phyloP scores from a whole-genome alignment of 64 coral and sea anemone genomes.

The Catalaphyllia jardinei region DNA sequence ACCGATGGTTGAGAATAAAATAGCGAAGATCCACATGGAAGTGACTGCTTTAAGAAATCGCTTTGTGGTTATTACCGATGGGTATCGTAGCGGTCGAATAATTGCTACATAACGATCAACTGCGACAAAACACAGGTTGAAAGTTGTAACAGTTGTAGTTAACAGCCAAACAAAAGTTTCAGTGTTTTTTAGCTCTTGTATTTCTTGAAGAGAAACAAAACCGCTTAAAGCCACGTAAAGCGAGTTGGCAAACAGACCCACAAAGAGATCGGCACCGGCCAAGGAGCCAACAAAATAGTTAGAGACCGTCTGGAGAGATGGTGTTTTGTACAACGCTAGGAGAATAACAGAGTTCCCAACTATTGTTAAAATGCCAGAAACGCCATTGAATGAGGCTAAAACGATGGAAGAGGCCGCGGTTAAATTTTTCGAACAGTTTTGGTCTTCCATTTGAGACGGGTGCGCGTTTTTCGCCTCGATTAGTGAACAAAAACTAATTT shows the following conservation, averaged over 20 bases:
- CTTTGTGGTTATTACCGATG: not conserved
- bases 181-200: conserved; percentile 14
- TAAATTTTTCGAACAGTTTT: not conserved
- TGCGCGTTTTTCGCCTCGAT: not conserved
- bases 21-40: not conserved
- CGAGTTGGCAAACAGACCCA: conserved; percentile 28
- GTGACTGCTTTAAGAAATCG: not conserved
- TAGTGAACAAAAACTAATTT: not conserved
- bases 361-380: conserved; percentile 25
- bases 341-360: conserved; percentile 40
- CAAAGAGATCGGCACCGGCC: conserved; percentile 15
- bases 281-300: conserved; percentile 41
- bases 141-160: conserved; percentile 20
- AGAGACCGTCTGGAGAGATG: not conserved
- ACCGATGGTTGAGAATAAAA: not conserved
- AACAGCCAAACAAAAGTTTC: conserved; percentile 50
- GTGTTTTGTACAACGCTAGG: conserved; percentile 4
- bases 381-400: not conserved
- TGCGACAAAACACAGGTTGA: conserved; percentile 44
- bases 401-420: not conserved
- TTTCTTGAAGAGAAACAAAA: conserved; percentile 22
- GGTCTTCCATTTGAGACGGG: not conserved
- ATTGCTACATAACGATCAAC: conserved; percentile 34
- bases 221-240: conserved; percentile 24
- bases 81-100: not conserved